Conservation (phyloP, 2,797 vertebrate genomes). For the Ctenopoma multispine region DNA sequence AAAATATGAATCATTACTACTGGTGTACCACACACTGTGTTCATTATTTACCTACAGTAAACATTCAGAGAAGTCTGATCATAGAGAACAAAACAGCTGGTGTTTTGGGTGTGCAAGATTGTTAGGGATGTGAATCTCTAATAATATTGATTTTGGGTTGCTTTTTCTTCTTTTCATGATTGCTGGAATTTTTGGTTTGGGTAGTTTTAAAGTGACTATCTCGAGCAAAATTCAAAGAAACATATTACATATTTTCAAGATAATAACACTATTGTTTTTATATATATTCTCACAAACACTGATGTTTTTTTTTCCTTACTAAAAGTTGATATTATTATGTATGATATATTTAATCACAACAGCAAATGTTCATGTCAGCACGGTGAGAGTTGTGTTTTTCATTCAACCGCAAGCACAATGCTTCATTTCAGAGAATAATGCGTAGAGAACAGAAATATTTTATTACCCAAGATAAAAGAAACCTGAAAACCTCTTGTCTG, state of each 20-base stretch:
- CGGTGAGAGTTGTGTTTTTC: background rate
- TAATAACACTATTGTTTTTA: background rate
- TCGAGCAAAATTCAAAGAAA: conserved; percentile 20
- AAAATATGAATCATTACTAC: background rate
- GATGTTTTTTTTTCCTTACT: background rate
- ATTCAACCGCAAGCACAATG: conserved; percentile 2
- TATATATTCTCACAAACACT: conserved; percentile 1
- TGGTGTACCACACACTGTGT: background rate
- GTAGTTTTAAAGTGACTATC: conserved; percentile 19
- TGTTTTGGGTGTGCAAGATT: conserved; percentile 9
- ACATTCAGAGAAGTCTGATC: conserved; percentile 20
- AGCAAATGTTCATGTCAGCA: background rate
- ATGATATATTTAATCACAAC: conserved; percentile 7
- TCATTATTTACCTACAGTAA: conserved; percentile 23
- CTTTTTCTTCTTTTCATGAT: conserved; percentile 16
- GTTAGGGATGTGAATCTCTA: conserved; percentile 8
- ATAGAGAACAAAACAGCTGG: conserved; percentile 18
- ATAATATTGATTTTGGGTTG: conserved; percentile 49
- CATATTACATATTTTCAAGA: conserved; percentile 2
- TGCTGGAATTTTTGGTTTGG: background rate
- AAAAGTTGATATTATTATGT: background rate
- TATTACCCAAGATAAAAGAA: background rate
- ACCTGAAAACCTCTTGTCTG: background rate
- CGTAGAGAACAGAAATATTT: background rate
- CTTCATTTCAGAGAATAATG: conserved; percentile 7